A percentile compares a stretch with the other conserved stretches of the same genome.
phyloP scores from a whole-genome alignment of 2,797 vertebrate species.

The Capromys pilorides region DNA sequence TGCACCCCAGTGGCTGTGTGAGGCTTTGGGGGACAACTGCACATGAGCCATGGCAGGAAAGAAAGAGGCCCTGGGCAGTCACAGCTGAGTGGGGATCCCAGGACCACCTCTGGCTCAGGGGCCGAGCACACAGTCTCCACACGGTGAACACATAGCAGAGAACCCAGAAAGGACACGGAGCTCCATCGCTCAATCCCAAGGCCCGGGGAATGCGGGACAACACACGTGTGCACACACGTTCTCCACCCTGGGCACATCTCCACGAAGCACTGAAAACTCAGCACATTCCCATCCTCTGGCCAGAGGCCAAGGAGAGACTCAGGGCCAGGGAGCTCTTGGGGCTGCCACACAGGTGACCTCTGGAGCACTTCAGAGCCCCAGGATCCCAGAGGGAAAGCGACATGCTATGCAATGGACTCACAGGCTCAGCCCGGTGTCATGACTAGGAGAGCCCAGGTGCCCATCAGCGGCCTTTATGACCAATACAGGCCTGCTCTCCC shows the following conservation, averaged over 20 bases:
- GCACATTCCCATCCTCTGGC: background rate
- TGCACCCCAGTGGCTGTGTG: too few relatives aligned
- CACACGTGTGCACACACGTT: too few relatives aligned
- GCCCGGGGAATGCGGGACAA: too few relatives aligned
- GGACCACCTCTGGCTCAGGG: background rate
- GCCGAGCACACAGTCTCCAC: accelerated
- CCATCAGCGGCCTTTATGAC: background rate
- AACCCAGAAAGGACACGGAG: accelerated
- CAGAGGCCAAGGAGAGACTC: background rate
- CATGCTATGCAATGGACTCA: accelerated
- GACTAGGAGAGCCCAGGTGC: background rate
- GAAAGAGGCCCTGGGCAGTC: background rate
- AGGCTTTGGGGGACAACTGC: background rate
- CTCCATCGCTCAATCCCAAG: background rate
- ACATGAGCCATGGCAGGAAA: background rate
- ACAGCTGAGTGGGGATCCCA: background rate
- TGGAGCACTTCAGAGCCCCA: background rate
- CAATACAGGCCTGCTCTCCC: background rate
- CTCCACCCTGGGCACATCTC: background rate
- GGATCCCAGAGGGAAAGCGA: background rate
- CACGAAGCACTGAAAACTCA: background rate
- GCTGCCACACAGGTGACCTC: background rate
- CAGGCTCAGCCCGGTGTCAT: background rate
- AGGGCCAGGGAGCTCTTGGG: background rate
- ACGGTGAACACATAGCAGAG: background rate